These are phyloP conservation scores for Chelonus formosanus DNA, from an alignment of 2,888 invertebrate species.

Conservation along the genomic window DNA sequence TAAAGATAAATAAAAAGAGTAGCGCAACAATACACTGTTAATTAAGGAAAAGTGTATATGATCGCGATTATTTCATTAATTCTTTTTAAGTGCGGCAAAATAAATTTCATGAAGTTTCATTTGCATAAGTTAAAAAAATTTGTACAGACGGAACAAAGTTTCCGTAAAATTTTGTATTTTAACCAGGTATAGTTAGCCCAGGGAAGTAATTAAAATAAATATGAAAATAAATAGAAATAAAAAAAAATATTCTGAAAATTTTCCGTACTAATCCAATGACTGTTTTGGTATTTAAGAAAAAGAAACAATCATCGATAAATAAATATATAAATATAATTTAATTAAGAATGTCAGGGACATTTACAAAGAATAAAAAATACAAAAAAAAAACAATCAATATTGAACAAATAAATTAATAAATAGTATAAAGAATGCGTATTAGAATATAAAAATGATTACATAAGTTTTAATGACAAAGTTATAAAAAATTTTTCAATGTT, in stretches of 20 bases:
- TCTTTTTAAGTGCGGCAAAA: slow-evolving; percentile 20
- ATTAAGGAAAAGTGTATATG: no score
- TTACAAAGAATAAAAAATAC: slow-evolving; percentile 13
- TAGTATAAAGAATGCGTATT: not conserved
- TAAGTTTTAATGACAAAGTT: no score
- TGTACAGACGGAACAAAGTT: slow-evolving; percentile 53
- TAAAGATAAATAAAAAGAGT: slow-evolving; percentile 6
- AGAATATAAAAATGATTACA: no score
- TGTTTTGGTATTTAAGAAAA: no score
- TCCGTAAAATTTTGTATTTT: slow-evolving; percentile 47
- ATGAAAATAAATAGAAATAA: slow-evolving; percentile 27
- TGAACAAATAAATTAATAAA: not conserved
- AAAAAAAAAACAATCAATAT: slow-evolving; percentile 24
- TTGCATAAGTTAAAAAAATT: slow-evolving; percentile 3
- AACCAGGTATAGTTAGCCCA: slow-evolving; percentile 39
- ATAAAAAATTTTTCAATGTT: no score
- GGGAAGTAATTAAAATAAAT: slow-evolving; percentile 35
- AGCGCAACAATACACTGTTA: slow-evolving; percentile 7
- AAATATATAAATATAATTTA: slow-evolving; percentile 9
- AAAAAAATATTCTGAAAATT: not conserved
- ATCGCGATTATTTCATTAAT: no score
- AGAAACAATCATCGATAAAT: no score
- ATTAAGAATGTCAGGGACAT: slow-evolving; percentile 23
- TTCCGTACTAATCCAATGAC: no score
- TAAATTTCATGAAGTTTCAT: slow-evolving; percentile 33